Evolutionary conservation across 2,797 vertebrate genomes (phyloP), one percentile per base, ranked within the genome.

Genomic region (Acanthiza pusilla): DNA sequence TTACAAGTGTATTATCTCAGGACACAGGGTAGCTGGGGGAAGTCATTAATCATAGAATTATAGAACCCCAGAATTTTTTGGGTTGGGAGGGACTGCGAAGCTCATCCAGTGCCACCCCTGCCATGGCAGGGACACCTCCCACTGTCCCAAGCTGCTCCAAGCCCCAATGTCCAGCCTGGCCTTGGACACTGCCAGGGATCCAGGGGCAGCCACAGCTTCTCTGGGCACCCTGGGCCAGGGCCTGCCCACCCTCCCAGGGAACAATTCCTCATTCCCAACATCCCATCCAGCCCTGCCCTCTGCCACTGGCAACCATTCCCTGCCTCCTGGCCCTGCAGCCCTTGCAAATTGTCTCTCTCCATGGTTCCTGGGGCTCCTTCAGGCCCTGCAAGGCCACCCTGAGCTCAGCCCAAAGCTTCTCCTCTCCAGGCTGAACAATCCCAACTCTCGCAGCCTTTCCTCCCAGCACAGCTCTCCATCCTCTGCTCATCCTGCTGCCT

Each of bases 21-120:
- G 36, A 29, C 51, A 43, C 5, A 32, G 48, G 14, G 32, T 70
- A 42, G 34, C 16, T 66, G 34, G 18, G 54, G 21, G 32, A 79
- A 83, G 34, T 57, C 30, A 65, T 36, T 71, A 60, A 51, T 47
- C 7, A 47, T 0, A 10, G 65, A 71, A 16, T 32, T 26, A 16
- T 0, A 45, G 23, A 71, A 30, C 34, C 13, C 18, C 6, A 3
- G 13, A 42, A 43, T 62, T 14, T 5, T 38, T 57, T 76, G 29
- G n/a, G 14, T 13, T 63, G 43, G 57, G 38, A 63, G 29, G 19
- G 3, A 30, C 1, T 0, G 29, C 34, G 70, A 71, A 57, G 0
- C 0, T 1, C 32, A 45, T 1, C 36, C 14, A 8, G 2, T 21
- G 0, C 42, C 62, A 48, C 27, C 22, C 30, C 18, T 16, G 34